These are phyloP conservation scores for Eleginops maclovinus DNA, from an alignment of 2,113 vertebrate species.

Conservation along the genomic window DNA sequence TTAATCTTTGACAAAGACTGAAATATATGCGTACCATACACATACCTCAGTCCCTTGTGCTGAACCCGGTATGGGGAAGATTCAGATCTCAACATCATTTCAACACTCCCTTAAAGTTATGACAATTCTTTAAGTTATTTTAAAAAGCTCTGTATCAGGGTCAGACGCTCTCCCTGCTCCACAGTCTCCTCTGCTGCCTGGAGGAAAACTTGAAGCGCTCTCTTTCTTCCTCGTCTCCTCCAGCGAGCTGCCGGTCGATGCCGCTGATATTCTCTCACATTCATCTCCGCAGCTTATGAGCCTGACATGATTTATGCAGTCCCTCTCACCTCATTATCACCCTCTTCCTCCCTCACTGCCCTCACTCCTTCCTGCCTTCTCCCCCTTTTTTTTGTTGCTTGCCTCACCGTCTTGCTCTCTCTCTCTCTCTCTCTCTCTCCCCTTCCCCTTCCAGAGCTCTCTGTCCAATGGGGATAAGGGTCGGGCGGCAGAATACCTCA, in stretches of 20 bases:
- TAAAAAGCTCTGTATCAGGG: not conserved
- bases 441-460: constrained; percentile 78
- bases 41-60: not conserved
- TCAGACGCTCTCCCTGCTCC: constrained; percentile 4
- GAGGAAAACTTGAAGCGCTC: constrained; percentile 41
- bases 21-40: no score
- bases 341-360: constrained; percentile 55
- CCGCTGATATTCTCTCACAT: constrained; percentile 66
- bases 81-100: not conserved
- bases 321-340: constrained; percentile 77
- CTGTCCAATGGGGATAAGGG: constrained; percentile 89
- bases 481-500: constrained; percentile 90
- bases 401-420: constrained; percentile 18
- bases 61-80: not conserved
- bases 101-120: not conserved
- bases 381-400: not conserved
- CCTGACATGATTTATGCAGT: constrained; percentile 75
- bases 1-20: no score
- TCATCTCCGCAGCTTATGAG: constrained; percentile 68
- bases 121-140: not conserved
- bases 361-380: constrained; percentile 18
- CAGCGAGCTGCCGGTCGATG: constrained; percentile 60
- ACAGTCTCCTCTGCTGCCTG: constrained; percentile 15
- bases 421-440: constrained; percentile 6
- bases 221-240: constrained; percentile 35